Evolutionary conservation across 1,140 invertebrate genomes (phyloP).

Genomic region (Zaprionus inermis): DNA sequence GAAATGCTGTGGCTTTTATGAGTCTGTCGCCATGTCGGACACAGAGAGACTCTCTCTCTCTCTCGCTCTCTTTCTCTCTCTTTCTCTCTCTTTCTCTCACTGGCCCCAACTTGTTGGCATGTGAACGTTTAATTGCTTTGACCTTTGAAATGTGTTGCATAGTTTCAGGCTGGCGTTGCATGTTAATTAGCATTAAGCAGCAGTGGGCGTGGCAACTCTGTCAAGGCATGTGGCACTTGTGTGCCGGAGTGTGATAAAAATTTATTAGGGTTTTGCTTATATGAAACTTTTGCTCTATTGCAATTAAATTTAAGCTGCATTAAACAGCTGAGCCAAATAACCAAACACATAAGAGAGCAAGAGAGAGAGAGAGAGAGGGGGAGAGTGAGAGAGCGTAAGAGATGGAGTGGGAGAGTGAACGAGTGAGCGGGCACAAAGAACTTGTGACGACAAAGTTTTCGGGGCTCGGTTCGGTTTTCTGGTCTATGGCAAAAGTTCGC

Average conservation of each 20-base stretch:
- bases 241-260: constrained; percentile 67
- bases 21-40: constrained; percentile 37
- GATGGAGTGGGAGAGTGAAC: constrained; percentile 1
- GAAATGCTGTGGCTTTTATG: constrained; percentile 69
- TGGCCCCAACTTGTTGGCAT: constrained; percentile 1
- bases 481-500: constrained; percentile 73
- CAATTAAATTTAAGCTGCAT: constrained; percentile 81
- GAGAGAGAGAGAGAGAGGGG: neutral
- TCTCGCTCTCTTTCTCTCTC: constrained; percentile 35
- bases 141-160: constrained; percentile 68
- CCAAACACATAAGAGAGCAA: constrained; percentile 24
- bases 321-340: constrained; percentile 55
- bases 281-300: constrained; percentile 67
- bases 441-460: constrained; percentile 66
- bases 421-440: constrained; percentile 32
- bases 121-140: constrained; percentile 75
- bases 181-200: constrained; percentile 81
- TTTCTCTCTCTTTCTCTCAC: neutral
- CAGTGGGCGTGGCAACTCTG: constrained; percentile 40
- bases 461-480: constrained; percentile 58
- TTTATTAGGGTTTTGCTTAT: constrained; percentile 48
- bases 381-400: neutral
- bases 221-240: constrained; percentile 36
- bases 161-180: constrained; percentile 70
- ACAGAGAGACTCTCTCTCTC: too few relatives aligned